Evolutionary conservation across 1,140 invertebrate genomes (phyloP), one percentile per base, ranked within the genome.

Genomic region (Babylonia areolata): DNA sequence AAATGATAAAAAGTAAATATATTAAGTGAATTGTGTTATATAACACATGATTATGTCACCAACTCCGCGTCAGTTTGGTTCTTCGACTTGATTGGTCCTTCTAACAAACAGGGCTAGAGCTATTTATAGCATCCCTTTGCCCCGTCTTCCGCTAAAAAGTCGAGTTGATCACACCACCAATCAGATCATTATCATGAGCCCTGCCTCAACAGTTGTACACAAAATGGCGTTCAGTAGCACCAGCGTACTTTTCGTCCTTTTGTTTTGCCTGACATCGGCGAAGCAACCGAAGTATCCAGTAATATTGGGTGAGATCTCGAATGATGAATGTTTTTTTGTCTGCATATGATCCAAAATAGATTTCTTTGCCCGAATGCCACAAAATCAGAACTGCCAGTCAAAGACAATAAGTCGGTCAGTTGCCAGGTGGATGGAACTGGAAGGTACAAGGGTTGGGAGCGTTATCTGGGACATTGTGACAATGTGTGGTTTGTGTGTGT

Each of bases 241-340:
- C 9, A n/a, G 23, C 15, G 77, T n/a, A n/a, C n/a, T 46, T 23
- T 79, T 80, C 1, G 28, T 33, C 9, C 31, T 80, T 9, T 80
- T 54, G 33, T 58, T 80, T 80, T 80, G 40, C 46, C 11, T 58
- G 40, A n/a, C 78, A 33, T 80, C 23, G 23, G 40, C 78, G 15
- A 58, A 31, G 28, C 28, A 80, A 54, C 40, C 78, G 28, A 80
- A 58, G 33, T 80, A 54, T 80, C 78, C 78, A 5, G 78, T 80
- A 1, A 80, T 80, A 54, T 80, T 80, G 28, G 46, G 78, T 80
- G 23, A 80, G 78, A n/a, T n/a, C n/a, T n/a, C n/a, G n/a, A 15
- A 79, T 20, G 5, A 28, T 79, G 15, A 17, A 12, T 40, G 42
- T 31, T 42, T n/a, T n/a, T 3, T 12, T 79, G n/a, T n/a, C n/a